A percentile compares a stretch with the other conserved stretches of the same genome.
These are phyloP conservation scores for Megalops atlanticus DNA, from an alignment of 2,113 vertebrate species.

Conservation along the genomic window DNA sequence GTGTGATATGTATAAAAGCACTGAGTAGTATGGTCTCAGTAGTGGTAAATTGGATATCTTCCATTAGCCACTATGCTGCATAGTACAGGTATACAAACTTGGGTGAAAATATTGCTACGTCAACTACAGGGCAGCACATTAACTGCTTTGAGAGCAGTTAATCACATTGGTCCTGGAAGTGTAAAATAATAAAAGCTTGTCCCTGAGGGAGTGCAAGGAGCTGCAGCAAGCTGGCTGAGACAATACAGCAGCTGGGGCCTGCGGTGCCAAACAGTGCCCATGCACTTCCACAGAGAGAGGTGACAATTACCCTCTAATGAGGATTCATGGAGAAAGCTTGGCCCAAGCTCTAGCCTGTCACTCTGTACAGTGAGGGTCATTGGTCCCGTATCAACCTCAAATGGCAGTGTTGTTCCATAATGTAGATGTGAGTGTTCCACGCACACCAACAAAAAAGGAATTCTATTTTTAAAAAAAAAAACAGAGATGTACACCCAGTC, in stretches of 20 bases:
- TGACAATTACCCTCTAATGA: slow-evolving; percentile 23
- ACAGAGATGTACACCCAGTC: background rate
- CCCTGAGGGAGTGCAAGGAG: background rate
- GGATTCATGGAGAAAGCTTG: slow-evolving; percentile 16
- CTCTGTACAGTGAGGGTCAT: background rate
- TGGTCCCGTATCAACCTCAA: background rate
- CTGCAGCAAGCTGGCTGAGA: background rate
- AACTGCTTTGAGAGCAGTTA: background rate
- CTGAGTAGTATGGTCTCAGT: background rate
- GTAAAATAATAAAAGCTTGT: background rate
- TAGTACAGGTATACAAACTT: too few species aligned
- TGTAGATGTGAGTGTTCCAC: too few species aligned
- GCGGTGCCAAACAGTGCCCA: background rate
- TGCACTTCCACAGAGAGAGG: background rate
- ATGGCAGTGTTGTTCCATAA: background rate
- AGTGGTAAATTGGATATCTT: too few species aligned
- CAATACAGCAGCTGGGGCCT: background rate
- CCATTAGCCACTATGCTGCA: too few species aligned
- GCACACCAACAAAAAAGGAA: background rate
- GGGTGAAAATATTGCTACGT: too few species aligned
- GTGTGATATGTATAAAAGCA: too few species aligned
- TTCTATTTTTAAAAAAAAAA: background rate
- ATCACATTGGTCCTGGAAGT: background rate
- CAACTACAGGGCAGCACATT: background rate
- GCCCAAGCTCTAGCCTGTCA: background rate